Base-by-base conservation (phyloP, 1,140 invertebrate genomes). In the Oreohelix idahoensis region DNA sequence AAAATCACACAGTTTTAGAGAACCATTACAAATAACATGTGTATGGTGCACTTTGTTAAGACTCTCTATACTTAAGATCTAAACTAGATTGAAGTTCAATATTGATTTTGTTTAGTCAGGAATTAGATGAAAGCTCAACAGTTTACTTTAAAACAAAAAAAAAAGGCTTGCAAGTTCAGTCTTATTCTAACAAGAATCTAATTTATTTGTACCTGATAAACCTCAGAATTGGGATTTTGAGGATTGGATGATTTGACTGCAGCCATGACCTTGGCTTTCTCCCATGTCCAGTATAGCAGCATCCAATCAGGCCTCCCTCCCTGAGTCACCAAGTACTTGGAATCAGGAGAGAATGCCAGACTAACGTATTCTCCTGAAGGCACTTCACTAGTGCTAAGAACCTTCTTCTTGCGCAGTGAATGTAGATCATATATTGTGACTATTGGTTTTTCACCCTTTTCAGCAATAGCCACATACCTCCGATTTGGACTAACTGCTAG, bases 211-310 rank as follows among this genome's bases (percentile, higher is more conserved):
- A n/a, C 92, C 91, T 94, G 93, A 84, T 92, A 92, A 39, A 93
- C 90, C 39, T 93, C 91, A 29, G 90, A 89, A 86, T 89, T 89
- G 23, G 87, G 89, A 69, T 88, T 86, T 71, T 92, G 91, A 36
- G 91, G 89, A 81, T 89, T 91, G 29, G 85, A 95, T 94, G 69
- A 95, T 94, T 96, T 96, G 0, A 94, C 94, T 75, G 94, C 94
- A 77, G 95, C 96, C 87, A 97, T 95, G 0, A 97, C 93, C 92
- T 96, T 96, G 0, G 95, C 95, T 91, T 96, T 96, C 86, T 97
- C 96, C 95, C 96, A 96, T 88, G 95, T 95, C 91, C 96, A 98
- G 90, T 95, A 95, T 76, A 96, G 94, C 90, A 97, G 94, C 36
- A 94, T 95, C 94, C 95, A 97, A 88, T 97, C 96, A 0, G 96